Percentiles rank a stretch among this genome's conserved stretches.
These are phyloP conservation scores for Notarius lentiginosus DNA, from an alignment of 2,113 vertebrate genomes.

Conservation along the genomic window DNA sequence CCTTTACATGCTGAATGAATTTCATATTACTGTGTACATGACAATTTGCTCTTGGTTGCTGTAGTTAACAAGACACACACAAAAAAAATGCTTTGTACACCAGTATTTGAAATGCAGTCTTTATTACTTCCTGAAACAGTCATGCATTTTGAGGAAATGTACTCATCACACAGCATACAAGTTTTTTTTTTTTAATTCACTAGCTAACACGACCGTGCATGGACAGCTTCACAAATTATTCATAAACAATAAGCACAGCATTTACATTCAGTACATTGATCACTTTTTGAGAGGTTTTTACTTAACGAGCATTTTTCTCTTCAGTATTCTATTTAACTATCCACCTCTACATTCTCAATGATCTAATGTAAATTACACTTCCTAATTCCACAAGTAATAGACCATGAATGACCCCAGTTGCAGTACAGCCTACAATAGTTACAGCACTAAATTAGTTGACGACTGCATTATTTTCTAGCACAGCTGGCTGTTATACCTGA, in stretches of 20 bases:
- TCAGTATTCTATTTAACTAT: background rate
- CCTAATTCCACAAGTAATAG: background rate
- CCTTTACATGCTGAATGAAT: background rate
- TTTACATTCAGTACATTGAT: background rate
- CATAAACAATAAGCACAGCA: slow-evolving; percentile 1
- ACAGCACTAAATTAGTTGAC: background rate
- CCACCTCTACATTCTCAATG: background rate
- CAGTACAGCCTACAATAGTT: background rate
- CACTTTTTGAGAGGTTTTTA: background rate
- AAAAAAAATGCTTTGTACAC: background rate
- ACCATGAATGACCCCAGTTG: background rate
- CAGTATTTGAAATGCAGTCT: slow-evolving; percentile 2
- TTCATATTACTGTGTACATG: background rate
- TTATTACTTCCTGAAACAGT: slow-evolving; percentile 41
- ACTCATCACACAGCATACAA: background rate
- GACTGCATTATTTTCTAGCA: slow-evolving; percentile 2
- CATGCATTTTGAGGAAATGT: slow-evolving; percentile 30
- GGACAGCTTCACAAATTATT: background rate
- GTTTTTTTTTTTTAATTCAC: slow-evolving; percentile 1
- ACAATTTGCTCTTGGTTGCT: background rate
- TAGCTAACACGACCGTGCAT: slow-evolving; percentile 13
- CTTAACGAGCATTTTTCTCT: background rate
- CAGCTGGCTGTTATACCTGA: background rate
- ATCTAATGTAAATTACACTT: slow-evolving; percentile 1
- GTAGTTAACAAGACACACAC: background rate